Evolutionary conservation across 2,113 vertebrate genomes (phyloP), one percentile per base, ranked within the genome.

Genomic region (Mandrillus leucophaeus): DNA sequence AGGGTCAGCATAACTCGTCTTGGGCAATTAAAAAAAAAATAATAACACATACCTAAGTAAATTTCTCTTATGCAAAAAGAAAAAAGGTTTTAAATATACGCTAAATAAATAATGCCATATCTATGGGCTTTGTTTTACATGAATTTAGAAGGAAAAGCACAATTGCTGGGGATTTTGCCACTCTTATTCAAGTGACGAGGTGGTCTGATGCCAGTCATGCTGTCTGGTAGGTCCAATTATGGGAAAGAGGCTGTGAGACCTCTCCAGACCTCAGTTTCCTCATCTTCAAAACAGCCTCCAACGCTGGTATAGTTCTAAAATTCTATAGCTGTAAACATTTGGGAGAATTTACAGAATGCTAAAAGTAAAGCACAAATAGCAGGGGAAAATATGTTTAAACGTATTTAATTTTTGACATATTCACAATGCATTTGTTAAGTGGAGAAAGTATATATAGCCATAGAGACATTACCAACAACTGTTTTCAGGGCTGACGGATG

Each of bases 1-100:
- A 55, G 83, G 95, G 95, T 92, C 94, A 96, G 96, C 95, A 97
- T 89, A 98, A 97, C 88, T 96, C 73, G 79, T 75, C 98, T 98
- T 95, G 93, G 81, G 79, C 93, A 95, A 96, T 89, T 95, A 98
- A 72, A 25, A 0, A 90, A 97, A 0, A 1, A 43, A 92, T 95
- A 96, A 89, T 75, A 97, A 86, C 86, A 96, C 66, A 93, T 95
- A 80, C 52, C 52, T 43, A 97, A 97, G 35, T 97, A 98, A 97
- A 50, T 96, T 90, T 82, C 32, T 90, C 81, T 97, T 45, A 83
- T 92, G 79, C n/a, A 97, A 97, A 97, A 82, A 92, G 43, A 88
- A 86, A 84, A 93, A 88, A 45, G 13, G 30, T 23, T 89, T 92
- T 72, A 82, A 96, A 93, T 90, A 96, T 88, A 78, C 97, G 95